Base-by-base conservation (phyloP, 2,113 vertebrate species). In the Chaetorhynchus papuensis region DNA sequence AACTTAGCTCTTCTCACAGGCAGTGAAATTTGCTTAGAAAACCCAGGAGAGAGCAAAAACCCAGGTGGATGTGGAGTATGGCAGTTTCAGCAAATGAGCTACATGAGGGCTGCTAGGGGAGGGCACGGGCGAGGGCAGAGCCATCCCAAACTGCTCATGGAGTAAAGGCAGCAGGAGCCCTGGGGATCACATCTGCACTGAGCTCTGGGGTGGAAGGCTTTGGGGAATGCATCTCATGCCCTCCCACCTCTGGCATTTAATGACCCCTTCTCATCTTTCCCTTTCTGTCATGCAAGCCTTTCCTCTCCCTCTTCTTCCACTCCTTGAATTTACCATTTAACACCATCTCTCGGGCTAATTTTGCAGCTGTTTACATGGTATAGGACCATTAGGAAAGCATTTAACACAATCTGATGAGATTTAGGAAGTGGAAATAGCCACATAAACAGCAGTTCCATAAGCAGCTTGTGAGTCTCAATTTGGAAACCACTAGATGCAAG, bases 11-110 rank as follows among this genome's bases (percentile, higher is more conserved):
- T 81, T 92, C 76, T 83, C 79, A 63, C 30, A 90, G 59, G 37
- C 76, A 66, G 23, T 54, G 47, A 61, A 86, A 80, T 77, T 81
- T 72, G 71, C 83, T 86, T 33, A 80, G 68, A 86, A 95, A 85
- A 89, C 30, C 52, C 71, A 53, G 24, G 41, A 80, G 52, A 74
- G 59, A 90, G 27, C 23, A 59, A 86, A 66, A 86, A n/a, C 45
- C 16, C 33, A 37, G 30, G 30, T 66, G 59, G 23, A 75, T 60
- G 28, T 9, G 47, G 52, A 83, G 16, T 27, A 45, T 18, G 65
- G 66, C 41, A 70, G 20, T 50, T 88, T 57, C 0, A 4, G 66
- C 12, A 76, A 75, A 63, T 23, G 63, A 88, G 63, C 14, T 76
- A 4, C 23, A 13, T 2, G 24, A 69, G n/a, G 28, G 31, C 45